Percentiles rank a stretch among this genome's conserved stretches.
Conservation (phyloP, 35 echinoderm and acorn worm species). For the Eucidaris tribuloides region DNA sequence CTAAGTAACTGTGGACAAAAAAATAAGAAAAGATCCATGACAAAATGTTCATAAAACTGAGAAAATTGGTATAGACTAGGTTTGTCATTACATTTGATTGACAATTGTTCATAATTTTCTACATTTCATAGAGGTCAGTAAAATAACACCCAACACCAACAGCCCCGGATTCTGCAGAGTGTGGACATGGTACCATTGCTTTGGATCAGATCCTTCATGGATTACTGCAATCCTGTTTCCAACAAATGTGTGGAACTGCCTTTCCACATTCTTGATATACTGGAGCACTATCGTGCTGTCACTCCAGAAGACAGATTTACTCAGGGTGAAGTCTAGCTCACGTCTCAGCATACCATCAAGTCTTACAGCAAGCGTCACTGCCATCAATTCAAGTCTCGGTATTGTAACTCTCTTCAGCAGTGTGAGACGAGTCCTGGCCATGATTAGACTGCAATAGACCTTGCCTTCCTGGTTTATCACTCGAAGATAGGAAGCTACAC, state of each 20-base stretch:
- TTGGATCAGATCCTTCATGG: background rate
- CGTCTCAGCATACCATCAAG: background rate
- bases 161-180: conserved; percentile 37
- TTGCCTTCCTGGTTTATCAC: background rate
- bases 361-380: conserved; percentile 3
- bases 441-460: conserved; percentile 21
- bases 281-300: conserved; percentile 46
- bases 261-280: conserved; percentile 30
- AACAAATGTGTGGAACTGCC: conserved; percentile 51
- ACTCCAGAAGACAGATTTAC: conserved; percentile 29
- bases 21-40: too few relatives aligned
- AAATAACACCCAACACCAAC: conserved; percentile 25
- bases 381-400: conserved; percentile 41
- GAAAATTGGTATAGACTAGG: too few relatives aligned
- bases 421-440: conserved; percentile 7
- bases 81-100: too few relatives aligned
- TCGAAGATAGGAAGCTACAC: conserved; percentile 38
- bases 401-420: conserved; percentile 16
- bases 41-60: too few relatives aligned
- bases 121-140: too few relatives aligned
- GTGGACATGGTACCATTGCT: conserved; percentile 47
- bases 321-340: background rate
- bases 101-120: conserved; percentile 4
- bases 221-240: conserved; percentile 48
- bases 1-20: too few relatives aligned